phyloP scores from a whole-genome alignment of 2,888 invertebrate species.

The Platypus cylindrus region DNA sequence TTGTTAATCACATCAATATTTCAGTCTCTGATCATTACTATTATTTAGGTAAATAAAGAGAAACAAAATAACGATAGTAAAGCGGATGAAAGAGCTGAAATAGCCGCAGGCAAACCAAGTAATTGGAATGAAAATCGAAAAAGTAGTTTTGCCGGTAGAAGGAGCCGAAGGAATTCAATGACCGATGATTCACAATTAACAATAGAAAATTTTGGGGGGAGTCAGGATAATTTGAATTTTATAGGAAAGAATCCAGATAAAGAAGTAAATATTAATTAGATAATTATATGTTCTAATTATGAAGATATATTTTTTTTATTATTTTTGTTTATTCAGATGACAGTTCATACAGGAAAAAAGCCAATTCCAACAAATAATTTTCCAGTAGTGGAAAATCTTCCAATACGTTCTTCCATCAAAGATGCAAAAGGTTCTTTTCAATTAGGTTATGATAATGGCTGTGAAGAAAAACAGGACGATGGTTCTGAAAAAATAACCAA shows the following conservation, averaged over 20 bases:
- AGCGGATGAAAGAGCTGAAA: conserved; percentile 51
- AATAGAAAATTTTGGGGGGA: conserved; percentile 86
- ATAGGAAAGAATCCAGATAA: conserved; percentile 75
- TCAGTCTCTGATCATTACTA: neutral
- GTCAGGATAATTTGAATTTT: conserved; percentile 78
- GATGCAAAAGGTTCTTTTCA: conserved; percentile 61
- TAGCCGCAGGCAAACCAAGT: conserved; percentile 74
- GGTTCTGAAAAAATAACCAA: conserved; percentile 42
- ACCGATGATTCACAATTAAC: conserved; percentile 82
- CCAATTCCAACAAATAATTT: conserved; percentile 43
- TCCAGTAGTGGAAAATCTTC: conserved; percentile 43
- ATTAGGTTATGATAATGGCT: conserved; percentile 49
- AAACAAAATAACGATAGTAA: conserved; percentile 49
- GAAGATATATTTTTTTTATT: neutral
- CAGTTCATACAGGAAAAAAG: conserved; percentile 38
- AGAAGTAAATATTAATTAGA: conserved; percentile 34
- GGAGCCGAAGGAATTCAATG: conserved; percentile 73
- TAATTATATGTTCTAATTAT: neutral
- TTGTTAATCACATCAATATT: no score
- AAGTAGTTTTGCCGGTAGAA: conserved; percentile 65
- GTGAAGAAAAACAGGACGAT: conserved; percentile 49
- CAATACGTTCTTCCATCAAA: conserved; percentile 60
- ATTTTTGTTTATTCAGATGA: conserved; percentile 24
- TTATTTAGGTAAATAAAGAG: conserved; percentile 45
- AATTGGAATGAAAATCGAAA: conserved; percentile 67